Evolutionary conservation across 2,797 vertebrate genomes (phyloP), one percentile per base, ranked within the genome.

Genomic region (Aselliscus stoliczkanus): DNA sequence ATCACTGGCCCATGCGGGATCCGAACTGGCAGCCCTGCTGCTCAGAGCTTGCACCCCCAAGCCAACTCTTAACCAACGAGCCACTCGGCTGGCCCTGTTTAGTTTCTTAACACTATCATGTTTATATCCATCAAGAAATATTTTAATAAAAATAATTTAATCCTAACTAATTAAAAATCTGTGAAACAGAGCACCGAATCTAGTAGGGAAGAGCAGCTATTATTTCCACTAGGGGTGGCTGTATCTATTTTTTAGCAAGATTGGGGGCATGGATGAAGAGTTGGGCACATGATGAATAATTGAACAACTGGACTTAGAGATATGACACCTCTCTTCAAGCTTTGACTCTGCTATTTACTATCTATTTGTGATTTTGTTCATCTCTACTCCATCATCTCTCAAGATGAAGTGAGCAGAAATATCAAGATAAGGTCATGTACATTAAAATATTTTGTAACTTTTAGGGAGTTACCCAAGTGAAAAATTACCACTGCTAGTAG

Each of bases 401-500:
- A 86, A 72, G 50, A 60, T 11, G 12, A n/a, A 80, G 75, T 67
- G 56, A 80, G 58, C 18, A 80, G 65, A 88, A 44, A 44, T 75
- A 60, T n/a, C 34, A 67, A 94, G 88, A 70, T 60, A 52, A 84
- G 34, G 37, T 50, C 67, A 85, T 1, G n/a, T 34, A 10, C 1
- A 1, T 86, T 81, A 65, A 52, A 94, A 79, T 79, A 17, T 39
- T 91, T 44, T 80, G n/a, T 86, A 88, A 93, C 93, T 89, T 88
- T 52, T 85, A 80, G 67, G 50, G 82, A 89, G 60, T 47, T 76
- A 67, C 8, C 21, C 8, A 67, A 11, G 27, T 87, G 85, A 67
- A 88, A 88, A 94, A 82, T 81, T 39, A 37, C 54, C 73, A 34
- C 47, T 60, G 5, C 37, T 72, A 37, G 29, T n/a, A 42, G 37